A percentile compares a stretch with the other conserved stretches of the same genome.
Evolutionary conservation across 2,797 vertebrate genomes (phyloP).

Genomic region (Epinephelus awoara): DNA sequence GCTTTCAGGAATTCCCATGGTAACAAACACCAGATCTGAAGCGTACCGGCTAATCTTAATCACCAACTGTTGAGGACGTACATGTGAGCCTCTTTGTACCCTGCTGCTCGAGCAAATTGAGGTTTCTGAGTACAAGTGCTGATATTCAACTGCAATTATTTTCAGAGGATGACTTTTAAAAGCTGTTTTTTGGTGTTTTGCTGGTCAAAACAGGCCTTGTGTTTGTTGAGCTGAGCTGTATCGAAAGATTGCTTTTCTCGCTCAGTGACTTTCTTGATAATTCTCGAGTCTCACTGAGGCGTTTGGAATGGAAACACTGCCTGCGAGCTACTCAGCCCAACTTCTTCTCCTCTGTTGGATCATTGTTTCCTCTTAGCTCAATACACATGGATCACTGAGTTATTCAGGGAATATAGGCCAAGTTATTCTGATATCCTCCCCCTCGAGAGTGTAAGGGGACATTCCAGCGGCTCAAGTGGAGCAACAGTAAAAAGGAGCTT

Average conservation of each 20-base stretch:
- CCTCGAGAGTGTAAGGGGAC: constrained; percentile 64
- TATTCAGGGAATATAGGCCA: constrained; percentile 79
- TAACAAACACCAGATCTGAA: constrained; percentile 50
- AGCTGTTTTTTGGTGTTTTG: not conserved
- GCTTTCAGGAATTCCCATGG: constrained; percentile 63
- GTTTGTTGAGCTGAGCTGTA: constrained; percentile 6
- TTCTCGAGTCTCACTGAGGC: constrained; percentile 22
- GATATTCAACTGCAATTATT: not conserved
- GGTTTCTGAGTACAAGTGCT: constrained; percentile 15
- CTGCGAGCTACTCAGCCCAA: constrained; percentile 15
- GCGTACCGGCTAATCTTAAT: constrained; percentile 48
- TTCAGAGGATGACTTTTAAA: constrained; percentile 4
- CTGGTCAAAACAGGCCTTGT: not conserved
- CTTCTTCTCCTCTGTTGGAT: constrained; percentile 51
- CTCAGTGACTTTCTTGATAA: constrained; percentile 10
- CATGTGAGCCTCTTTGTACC: constrained; percentile 28
- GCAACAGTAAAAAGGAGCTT: constrained; percentile 65
- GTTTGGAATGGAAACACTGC: constrained; percentile 39
- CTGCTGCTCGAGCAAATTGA: constrained; percentile 50
- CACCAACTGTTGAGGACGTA: constrained; percentile 16
- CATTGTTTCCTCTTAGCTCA: constrained; percentile 66
- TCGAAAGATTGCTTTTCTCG: constrained; percentile 19
- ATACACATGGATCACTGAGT: constrained; percentile 64
- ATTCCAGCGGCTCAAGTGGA: constrained; percentile 71
- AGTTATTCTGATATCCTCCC: constrained; percentile 75